Base-by-base conservation (phyloP, 2,888 invertebrate species). In the Hypomecis atomaria region DNA sequence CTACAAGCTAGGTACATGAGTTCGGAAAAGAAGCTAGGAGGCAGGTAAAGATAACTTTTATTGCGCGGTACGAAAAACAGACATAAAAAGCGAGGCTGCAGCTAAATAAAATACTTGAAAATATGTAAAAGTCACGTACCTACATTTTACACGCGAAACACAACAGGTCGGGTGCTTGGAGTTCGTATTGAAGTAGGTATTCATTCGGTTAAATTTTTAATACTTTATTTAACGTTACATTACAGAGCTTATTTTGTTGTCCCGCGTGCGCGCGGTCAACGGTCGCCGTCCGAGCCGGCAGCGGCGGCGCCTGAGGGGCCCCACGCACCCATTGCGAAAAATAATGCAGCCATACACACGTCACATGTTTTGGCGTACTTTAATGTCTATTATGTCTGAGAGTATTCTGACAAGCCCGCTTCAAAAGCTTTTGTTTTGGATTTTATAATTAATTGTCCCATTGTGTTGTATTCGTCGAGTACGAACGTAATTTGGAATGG, bases 271-370 rank as follows among this genome's bases (percentile, higher is more conserved):
- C 74, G 83, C 90, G 89, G 89, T 90, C 90, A 90, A 86, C 74
- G 90, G 73, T 82, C 90, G 83, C 76, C 72, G 71, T 70, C 75
- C 76, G 73, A 67, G 47, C 60, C 52, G 47, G 62, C 43, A 45
- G 66, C 74, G 76, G 71, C 73, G 76, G 79, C 79, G 78, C 82
- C 81, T 78, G 73, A 66, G 78, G 82, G 86, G 88, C 87, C 87
- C 77, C 89, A 83, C 82, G 80, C 82, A 76, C 77, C 74, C 78
- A 78, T 82, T 79, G 88, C 87, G 83, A 85, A 88, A 23, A 86
- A 89, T 88, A 87, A 85, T 86, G 84, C 87, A 85, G 71, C 73
- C 75, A 72, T 71, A 75, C 73, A 71, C 66, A 71, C 70, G 68
- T 70, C 69, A 71, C 66, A 68, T 65, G 61, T 70, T 68, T 71